Conservation (phyloP, 2,113 vertebrate genomes). For the Peromyscus polionotus region DNA sequence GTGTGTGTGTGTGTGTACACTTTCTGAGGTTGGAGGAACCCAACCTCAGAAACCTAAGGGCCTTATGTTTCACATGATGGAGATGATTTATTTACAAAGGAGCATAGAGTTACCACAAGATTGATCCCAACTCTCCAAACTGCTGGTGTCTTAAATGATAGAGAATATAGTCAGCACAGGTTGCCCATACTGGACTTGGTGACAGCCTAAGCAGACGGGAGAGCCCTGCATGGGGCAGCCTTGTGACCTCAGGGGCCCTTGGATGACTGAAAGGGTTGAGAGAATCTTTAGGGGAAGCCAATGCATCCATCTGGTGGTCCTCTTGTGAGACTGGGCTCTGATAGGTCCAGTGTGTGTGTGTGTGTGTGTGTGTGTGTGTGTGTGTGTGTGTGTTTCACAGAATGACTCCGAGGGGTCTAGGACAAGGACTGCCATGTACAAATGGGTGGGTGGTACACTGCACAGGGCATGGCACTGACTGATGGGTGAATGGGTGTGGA, state of each 20-base stretch:
- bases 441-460: background rate
- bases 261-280: background rate
- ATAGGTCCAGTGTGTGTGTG: background rate
- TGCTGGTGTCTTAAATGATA: background rate
- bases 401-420: background rate
- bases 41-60: background rate
- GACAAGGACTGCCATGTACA: background rate
- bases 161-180: background rate
- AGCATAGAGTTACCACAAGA: background rate
- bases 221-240: background rate
- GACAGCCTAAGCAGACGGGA: background rate
- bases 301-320: background rate
- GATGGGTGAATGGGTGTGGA: background rate
- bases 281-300: background rate
- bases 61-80: background rate
- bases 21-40: background rate
- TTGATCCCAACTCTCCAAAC: constrained; percentile 1
- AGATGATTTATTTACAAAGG: background rate
- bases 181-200: background rate
- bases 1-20: too few species aligned
- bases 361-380: background rate
- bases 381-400: background rate
- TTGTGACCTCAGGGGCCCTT: background rate
- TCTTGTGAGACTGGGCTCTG: background rate
- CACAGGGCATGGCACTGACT: background rate